These are phyloP conservation scores for Coregonus sp. DNA, from an alignment of 2,797 vertebrate species.

Conservation along the genomic window DNA sequence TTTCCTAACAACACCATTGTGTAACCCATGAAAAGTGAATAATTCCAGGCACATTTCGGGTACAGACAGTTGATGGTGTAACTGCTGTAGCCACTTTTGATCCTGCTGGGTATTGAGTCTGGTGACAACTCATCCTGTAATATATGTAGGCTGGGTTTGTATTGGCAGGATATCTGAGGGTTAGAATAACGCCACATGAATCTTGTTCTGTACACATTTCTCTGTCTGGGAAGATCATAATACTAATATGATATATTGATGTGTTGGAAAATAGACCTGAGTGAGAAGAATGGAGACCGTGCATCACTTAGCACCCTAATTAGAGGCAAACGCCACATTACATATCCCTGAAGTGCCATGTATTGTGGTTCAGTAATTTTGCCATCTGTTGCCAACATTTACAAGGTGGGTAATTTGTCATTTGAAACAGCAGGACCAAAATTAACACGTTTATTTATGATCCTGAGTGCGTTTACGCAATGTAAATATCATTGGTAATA, in stretches of 20 bases:
- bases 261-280: slow-evolving; percentile 55
- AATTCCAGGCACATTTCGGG: not conserved
- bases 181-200: not conserved
- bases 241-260: slow-evolving; percentile 54
- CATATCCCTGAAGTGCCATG: slow-evolving; percentile 67
- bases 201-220: not conserved
- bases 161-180: not conserved
- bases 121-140: not conserved
- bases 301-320: slow-evolving; percentile 68
- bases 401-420: slow-evolving; percentile 70
- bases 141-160: not conserved
- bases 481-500: slow-evolving; percentile 59
- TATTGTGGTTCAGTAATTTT: slow-evolving; percentile 68
- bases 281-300: slow-evolving; percentile 60
- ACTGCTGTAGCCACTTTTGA: not conserved
- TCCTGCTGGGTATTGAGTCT: not conserved
- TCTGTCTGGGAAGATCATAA: not conserved
- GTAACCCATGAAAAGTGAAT: not conserved
- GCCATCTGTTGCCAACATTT: slow-evolving; percentile 79
- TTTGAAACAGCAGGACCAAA: slow-evolving; percentile 64
- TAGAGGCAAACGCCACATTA: slow-evolving; percentile 56
- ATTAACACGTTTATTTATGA: slow-evolving; percentile 72
- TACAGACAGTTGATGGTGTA: not conserved
- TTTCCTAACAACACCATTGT: slow-evolving; percentile 8
- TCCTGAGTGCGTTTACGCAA: slow-evolving; percentile 52